Conservation (phyloP, 2,888 invertebrate genomes). For the Oligia fasciuncula region DNA sequence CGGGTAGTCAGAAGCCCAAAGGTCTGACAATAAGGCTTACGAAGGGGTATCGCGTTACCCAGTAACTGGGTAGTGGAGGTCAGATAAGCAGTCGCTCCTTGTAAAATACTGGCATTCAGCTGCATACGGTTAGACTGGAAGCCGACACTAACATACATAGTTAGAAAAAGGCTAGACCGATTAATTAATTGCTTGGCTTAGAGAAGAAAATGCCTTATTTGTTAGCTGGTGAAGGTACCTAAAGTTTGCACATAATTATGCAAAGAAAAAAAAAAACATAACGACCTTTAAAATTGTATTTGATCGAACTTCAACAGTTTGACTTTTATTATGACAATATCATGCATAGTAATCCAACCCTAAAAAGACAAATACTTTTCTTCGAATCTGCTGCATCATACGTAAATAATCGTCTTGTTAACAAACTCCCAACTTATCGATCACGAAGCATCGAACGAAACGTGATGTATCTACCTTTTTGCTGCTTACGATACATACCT, state of each 20-base stretch:
- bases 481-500: slow-evolving; percentile 36
- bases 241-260: background rate
- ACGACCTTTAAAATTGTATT: background rate
- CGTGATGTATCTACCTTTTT: slow-evolving; percentile 64
- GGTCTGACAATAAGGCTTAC: background rate
- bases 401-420: slow-evolving; percentile 1
- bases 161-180: background rate
- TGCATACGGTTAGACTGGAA: background rate
- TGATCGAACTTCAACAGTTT: background rate
- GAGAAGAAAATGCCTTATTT: background rate
- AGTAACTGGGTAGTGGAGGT: background rate
- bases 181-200: too few relatives aligned
- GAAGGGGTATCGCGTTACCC: background rate
- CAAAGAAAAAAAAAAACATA: too few relatives aligned
- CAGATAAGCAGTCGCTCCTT: too few relatives aligned
- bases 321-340: background rate
- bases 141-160: background rate
- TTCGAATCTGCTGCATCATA: background rate
- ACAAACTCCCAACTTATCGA: slow-evolving; percentile 47
- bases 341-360: background rate
- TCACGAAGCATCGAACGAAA: slow-evolving; percentile 51
- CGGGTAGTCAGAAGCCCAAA: background rate
- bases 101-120: background rate
- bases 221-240: background rate
- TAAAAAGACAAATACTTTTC: background rate